These are phyloP conservation scores for Sterrhoptilus dennistouni DNA, from an alignment of 2,113 vertebrate genomes.

Conservation along the genomic window DNA sequence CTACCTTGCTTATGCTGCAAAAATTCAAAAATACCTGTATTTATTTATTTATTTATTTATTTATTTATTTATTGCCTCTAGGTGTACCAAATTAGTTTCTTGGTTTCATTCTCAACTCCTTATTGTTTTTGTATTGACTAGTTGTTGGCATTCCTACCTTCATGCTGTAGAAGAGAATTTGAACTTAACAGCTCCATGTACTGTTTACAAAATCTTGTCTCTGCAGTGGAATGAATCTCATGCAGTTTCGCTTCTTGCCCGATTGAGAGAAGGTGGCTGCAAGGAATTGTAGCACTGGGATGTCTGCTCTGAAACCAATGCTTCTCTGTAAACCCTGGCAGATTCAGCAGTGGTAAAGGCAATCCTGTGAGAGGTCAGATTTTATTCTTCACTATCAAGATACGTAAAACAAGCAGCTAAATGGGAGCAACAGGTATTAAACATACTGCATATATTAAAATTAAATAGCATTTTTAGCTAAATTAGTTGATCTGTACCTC, in stretches of 20 bases:
- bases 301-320: fast-evolving
- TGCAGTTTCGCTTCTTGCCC: background rate
- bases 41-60: background rate
- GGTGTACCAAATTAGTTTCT: background rate
- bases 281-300: background rate
- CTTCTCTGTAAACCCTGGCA: background rate
- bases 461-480: background rate
- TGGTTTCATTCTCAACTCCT: background rate
- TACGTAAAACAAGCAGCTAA: background rate
- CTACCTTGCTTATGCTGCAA: constrained; percentile 2
- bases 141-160: background rate
- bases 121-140: background rate
- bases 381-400: background rate
- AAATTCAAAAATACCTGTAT: background rate
- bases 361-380: background rate
- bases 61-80: background rate
- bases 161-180: background rate
- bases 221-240: background rate
- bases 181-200: background rate
- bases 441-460: background rate
- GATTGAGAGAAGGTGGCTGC: background rate
- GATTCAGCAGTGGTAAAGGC: background rate
- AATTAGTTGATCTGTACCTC: background rate
- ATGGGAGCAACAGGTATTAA: background rate
- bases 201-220: background rate